Conservation (phyloP, 2,888 invertebrate species). For the Caenorhabditis sp. region DNA sequence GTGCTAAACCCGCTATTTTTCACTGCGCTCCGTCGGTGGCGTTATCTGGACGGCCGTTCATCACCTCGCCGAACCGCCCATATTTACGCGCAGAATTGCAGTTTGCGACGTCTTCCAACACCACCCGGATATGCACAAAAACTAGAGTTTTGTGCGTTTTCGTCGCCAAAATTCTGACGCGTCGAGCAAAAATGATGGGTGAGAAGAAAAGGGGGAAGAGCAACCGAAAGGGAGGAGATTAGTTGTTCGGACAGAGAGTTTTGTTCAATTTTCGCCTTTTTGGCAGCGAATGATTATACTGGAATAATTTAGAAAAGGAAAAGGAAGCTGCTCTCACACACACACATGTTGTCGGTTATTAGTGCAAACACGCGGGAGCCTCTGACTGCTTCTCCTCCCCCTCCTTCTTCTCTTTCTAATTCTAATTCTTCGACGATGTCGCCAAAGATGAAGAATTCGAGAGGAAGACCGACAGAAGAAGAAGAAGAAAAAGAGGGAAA, state of each 20-base stretch:
- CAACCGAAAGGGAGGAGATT: conserved; percentile 7
- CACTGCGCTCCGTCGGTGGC: conserved; percentile 5
- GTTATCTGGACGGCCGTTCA: conserved; percentile 52
- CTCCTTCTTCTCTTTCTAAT: conserved; percentile 11
- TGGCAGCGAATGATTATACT: neutral
- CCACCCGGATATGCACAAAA: conserved; percentile 34
- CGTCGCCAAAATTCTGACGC: conserved; percentile 30
- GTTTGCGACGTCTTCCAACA: conserved; percentile 27
- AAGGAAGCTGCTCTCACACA: neutral
- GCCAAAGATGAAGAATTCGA: conserved; percentile 46
- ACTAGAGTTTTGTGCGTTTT: conserved; percentile 28
- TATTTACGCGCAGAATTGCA: conserved; percentile 49
- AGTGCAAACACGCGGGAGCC: conserved; percentile 13
- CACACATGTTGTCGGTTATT: conserved; percentile 9
- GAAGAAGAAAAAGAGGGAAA: conserved; percentile 20
- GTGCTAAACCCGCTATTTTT: conserved; percentile 54
- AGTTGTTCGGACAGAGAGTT: conserved; percentile 9
- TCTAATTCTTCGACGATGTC: conserved; percentile 17
- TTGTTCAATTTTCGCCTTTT: conserved; percentile 1
- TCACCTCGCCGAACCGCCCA: conserved; percentile 44
- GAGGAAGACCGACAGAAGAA: conserved; percentile 37
- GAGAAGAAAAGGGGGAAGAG: conserved; percentile 8
- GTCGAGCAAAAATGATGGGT: conserved; percentile 20
- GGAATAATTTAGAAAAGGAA: neutral
- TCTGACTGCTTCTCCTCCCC: neutral